Evolutionary conservation across 2,797 vertebrate genomes (phyloP), one percentile per base, ranked within the genome.

Genomic region (Synaphobranchus kaupii): DNA sequence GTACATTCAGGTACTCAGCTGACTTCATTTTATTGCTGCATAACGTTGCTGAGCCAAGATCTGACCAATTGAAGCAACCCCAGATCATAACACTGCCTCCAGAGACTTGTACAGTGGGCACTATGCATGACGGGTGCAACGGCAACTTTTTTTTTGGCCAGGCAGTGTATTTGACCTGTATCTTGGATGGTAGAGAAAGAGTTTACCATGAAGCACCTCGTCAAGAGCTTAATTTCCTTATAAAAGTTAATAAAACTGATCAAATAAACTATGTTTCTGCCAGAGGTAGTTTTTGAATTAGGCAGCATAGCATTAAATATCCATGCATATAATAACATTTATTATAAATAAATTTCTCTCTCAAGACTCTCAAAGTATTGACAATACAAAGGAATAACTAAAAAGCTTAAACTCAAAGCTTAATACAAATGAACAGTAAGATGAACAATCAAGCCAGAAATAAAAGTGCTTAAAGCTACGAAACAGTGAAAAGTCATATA

Each of bases 121-220:
- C n/a, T n/a, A n/a, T n/a, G n/a, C n/a, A n/a, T n/a, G n/a, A n/a
- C n/a, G n/a, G n/a, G n/a, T n/a, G n/a, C n/a, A n/a, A n/a, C n/a
- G n/a, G n/a, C n/a, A n/a, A n/a, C n/a, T n/a, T n/a, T n/a, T n/a
- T n/a, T n/a, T n/a, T n/a, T n/a, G n/a, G n/a, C n/a, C n/a, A n/a
- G n/a, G n/a, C n/a, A n/a, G n/a, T n/a, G n/a, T n/a, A 52, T 76
- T 13, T 82, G 80, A 82, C 80, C 80, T 48, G 80, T 83, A 52
- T 83, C 71, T 34, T 39, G 15, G 12, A 39, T 39, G 71, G 34
- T 15, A 76, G 4, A 76, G 12, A 83, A 83, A 83, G 50, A 13
- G 5, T 83, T 83, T n/a, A 31, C n/a, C 7, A 83, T n/a, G 8
- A 83, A 31, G 52, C 31, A 58, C 17, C 13, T 9, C 20, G 2